A percentile compares a stretch with the other conserved stretches of the same genome.
phyloP scores from a whole-genome alignment of 2,113 vertebrate genomes.

The Epinephelus fuscoguttatus region DNA sequence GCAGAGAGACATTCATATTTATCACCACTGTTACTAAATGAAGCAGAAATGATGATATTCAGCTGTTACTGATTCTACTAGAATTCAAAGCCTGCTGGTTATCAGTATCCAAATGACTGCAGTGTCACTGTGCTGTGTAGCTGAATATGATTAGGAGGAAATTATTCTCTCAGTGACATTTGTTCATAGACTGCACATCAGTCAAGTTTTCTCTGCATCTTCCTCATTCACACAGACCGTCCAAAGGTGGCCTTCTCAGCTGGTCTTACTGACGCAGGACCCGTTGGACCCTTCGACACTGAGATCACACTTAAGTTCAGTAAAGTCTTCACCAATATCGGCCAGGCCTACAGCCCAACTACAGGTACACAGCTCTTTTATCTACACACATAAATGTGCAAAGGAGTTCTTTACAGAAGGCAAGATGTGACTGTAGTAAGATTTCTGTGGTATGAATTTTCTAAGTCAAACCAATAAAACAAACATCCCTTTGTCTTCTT shows the following conservation, averaged over 20 bases:
- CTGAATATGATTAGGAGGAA: background rate
- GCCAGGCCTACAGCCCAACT: slow-evolving; percentile 2
- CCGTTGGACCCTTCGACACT: background rate
- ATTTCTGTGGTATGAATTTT: too few species aligned
- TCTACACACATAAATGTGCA: background rate
- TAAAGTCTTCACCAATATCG: slow-evolving; percentile 28
- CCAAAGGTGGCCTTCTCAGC: slow-evolving; percentile 30
- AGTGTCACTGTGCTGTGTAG: background rate
- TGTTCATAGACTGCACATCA: background rate
- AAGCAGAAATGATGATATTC: too few species aligned
- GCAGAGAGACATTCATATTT: background rate
- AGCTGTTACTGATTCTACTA: background rate
- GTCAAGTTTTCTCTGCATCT: background rate
- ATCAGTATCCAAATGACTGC: background rate
- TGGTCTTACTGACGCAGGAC: background rate
- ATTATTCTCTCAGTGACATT: background rate
- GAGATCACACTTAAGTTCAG: slow-evolving; percentile 11
- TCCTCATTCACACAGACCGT: background rate
- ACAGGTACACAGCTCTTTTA: slow-evolving; percentile 10
- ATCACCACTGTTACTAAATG: too few species aligned
- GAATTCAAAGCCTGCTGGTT: background rate
- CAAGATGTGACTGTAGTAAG: too few species aligned
- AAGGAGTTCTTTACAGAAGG: too few species aligned
- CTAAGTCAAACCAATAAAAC: too few species aligned
- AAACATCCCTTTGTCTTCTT: too few species aligned